A percentile compares a stretch with the other conserved stretches of the same genome.
Conservation (phyloP, 1,140 invertebrate genomes). For the Archivesica marissinica region DNA sequence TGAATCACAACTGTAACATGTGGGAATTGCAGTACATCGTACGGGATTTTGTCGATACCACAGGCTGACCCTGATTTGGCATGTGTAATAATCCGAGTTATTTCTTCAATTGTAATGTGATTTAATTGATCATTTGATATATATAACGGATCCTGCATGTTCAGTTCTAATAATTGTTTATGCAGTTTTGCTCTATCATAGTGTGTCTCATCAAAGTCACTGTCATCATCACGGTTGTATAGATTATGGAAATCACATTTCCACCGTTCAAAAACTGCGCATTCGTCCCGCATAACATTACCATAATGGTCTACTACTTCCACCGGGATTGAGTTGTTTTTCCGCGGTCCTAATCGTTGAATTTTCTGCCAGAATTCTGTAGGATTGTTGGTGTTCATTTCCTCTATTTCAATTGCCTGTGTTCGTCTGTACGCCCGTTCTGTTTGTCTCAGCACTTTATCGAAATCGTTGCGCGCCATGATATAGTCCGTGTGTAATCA, state of each 20-base stretch:
- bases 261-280: slow-evolving; percentile 16
- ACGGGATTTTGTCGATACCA: too few relatives aligned
- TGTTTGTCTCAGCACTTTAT: not conserved
- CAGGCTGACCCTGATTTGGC: slow-evolving; percentile 3
- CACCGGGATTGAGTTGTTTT: slow-evolving; percentile 10
- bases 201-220: too few relatives aligned
- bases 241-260: slow-evolving; percentile 15
- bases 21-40: not conserved
- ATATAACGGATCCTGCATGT: slow-evolving; percentile 3
- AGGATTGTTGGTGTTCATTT: slow-evolving; percentile 5
- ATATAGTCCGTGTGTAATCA: not conserved
- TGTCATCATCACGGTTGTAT: slow-evolving; percentile 35
- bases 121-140: slow-evolving; percentile 5
- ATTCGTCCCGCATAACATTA: slow-evolving; percentile 4
- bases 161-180: slow-evolving; percentile 13
- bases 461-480: slow-evolving; percentile 4
- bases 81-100: not conserved
- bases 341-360: too few relatives aligned
- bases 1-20: not conserved
- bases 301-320: slow-evolving; percentile 11
- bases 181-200: not conserved
- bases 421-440: not conserved
- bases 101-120: slow-evolving; percentile 11
- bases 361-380: slow-evolving; percentile 17
- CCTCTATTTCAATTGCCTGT: slow-evolving; percentile 10